phyloP scores from a whole-genome alignment of 2,113 vertebrate genomes.

The Neolamprologus modestus region DNA sequence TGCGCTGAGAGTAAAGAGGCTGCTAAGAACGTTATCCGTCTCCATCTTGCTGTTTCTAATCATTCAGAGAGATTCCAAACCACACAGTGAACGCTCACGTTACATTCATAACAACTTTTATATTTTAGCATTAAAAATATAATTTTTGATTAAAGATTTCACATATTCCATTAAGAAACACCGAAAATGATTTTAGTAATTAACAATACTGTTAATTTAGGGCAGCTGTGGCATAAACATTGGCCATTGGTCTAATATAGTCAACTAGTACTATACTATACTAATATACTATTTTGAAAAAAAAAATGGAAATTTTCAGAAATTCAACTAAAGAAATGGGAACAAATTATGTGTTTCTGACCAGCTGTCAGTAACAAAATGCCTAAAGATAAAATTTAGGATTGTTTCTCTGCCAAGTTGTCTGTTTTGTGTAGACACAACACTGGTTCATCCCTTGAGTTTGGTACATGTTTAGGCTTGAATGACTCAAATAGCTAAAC shows the following conservation, averaged over 20 bases:
- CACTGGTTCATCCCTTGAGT: not conserved
- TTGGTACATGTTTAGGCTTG: not conserved
- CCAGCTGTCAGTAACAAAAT: not conserved
- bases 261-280: not conserved
- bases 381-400: not conserved
- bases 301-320: not conserved
- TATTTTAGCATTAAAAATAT: not conserved
- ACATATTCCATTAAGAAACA: not conserved
- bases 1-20: not conserved
- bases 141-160: not conserved
- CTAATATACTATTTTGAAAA: not conserved
- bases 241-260: not conserved
- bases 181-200: not conserved
- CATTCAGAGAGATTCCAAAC: fast-evolving
- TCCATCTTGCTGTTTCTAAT: not conserved
- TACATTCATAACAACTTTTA: not conserved
- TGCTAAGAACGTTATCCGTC: not conserved
- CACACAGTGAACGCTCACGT: fast-evolving
- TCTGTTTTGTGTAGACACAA: not conserved
- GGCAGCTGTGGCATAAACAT: not conserved
- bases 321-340: not conserved
- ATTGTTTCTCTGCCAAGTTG: not conserved
- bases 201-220: not conserved
- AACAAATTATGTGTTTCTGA: not conserved
- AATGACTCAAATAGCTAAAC: not conserved